phyloP scores from a whole-genome alignment of 2,113 vertebrate genomes.

The Pachycephala philippinensis region DNA sequence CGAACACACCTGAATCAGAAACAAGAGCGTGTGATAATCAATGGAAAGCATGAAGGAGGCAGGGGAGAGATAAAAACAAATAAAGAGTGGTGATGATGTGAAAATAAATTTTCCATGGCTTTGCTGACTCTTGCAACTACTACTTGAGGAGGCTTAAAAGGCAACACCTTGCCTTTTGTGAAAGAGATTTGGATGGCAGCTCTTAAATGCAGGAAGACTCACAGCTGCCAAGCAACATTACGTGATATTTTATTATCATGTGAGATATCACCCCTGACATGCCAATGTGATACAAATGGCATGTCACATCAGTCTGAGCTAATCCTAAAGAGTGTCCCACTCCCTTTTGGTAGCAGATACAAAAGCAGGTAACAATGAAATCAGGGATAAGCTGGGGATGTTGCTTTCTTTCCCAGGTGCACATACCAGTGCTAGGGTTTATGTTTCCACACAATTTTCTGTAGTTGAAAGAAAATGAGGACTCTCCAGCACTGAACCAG shows the following conservation, averaged over 20 bases:
- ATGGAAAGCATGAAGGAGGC: background rate
- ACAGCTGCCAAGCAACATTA: background rate
- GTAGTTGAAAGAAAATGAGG: background rate
- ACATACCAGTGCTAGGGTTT: background rate
- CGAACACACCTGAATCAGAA: background rate
- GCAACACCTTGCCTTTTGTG: background rate
- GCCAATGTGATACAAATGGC: background rate
- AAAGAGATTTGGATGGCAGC: background rate
- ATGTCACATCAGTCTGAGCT: background rate
- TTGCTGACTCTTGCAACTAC: background rate
- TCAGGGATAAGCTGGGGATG: background rate
- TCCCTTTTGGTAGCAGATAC: background rate
- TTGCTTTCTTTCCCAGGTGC: background rate
- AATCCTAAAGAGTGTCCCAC: background rate
- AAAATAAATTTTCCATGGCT: background rate
- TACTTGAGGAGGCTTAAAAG: background rate
- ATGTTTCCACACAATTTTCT: background rate
- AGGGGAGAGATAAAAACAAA: background rate
- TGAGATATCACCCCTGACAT: background rate
- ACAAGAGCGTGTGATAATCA: background rate
- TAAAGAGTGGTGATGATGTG: background rate
- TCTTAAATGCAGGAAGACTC: background rate
- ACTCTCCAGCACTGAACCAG: background rate
- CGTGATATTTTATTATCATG: background rate
- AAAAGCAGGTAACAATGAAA: background rate